These are phyloP conservation scores for Acanthosepion esculentum DNA, from an alignment of 2,888 invertebrate genomes.

Conservation along the genomic window DNA sequence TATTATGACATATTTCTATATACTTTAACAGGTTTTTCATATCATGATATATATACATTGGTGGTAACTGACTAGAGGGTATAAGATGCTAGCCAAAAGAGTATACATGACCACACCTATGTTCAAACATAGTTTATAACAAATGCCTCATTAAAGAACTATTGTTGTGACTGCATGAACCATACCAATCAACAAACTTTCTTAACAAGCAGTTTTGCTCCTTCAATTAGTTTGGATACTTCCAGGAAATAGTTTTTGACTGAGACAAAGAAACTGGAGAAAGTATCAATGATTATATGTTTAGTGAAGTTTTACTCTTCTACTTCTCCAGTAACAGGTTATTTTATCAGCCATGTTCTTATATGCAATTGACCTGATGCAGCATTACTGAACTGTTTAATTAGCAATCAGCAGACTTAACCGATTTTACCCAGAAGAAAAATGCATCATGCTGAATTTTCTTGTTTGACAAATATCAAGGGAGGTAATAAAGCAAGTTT, in stretches of 20 bases:
- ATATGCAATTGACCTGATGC: not conserved
- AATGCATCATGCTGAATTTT: not conserved
- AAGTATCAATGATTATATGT: not conserved
- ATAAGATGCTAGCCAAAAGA: not conserved
- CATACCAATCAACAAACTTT: not conserved
- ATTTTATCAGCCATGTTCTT: not conserved
- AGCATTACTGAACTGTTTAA: not conserved
- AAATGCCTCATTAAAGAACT: not conserved
- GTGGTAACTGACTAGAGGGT: too few relatives aligned
- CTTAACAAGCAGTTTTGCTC: not conserved
- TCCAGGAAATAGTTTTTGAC: not conserved
- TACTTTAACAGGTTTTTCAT: too few relatives aligned
- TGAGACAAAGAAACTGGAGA: not conserved
- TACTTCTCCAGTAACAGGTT: not conserved
- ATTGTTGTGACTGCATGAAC: not conserved
- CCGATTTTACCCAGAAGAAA: not conserved
- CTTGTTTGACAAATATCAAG: not conserved
- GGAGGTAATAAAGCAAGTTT: too few relatives aligned
- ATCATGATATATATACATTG: too few relatives aligned
- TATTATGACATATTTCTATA: too few relatives aligned
- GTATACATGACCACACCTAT: not conserved
- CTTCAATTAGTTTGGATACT: constrained; percentile 1
- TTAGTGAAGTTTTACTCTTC: not conserved
- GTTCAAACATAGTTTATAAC: not conserved
- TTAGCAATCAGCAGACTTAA: not conserved